Base-by-base conservation (phyloP, 2,888 invertebrate species). In the Ornithoptera priamus region DNA sequence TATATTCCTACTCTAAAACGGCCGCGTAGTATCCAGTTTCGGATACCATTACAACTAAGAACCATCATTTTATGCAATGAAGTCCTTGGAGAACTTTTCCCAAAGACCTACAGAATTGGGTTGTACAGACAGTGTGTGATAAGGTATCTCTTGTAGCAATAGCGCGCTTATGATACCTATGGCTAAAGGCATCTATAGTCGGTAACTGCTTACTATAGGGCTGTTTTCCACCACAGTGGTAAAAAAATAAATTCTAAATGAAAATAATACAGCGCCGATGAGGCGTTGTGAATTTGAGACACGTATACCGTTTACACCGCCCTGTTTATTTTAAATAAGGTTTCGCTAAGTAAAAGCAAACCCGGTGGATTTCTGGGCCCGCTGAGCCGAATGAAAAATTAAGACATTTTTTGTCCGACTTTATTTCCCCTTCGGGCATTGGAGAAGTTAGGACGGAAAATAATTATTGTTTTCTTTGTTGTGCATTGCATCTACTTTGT, bases 311-410 rank as follows among this genome's bases (percentile, higher is more conserved):
- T 89, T 90, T 87, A 89, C 89, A 86, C 87, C 84, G 81, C 80
- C 81, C 83, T 90, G 90, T 90, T 91, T 90, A 88, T 89, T 90
- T 90, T 90, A 89, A 91, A 90, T 90, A 89, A 90, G 88, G 87
- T 88, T 87, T 83, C 80, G 84, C 83, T 89, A 89, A 89, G 89
- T 88, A 87, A 89, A 90, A 89, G 88, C 83, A 88, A 89, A 87
- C 88, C 84, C 84, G 69, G 74, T 86, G 85, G 85, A 85, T 75
- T 80, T 76, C 76, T 72, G 80, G 75, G 77, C 80, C 82, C 78
- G 82, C 81, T 79, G 85, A 80, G 83, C 78, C 82, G 87, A 87
- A 88, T 89, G 84, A 89, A 90, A 90, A 89, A 89, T 89, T 88
- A 85, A 85, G 85, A 82, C 79, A 85, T 85, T 86, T 83, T 87